Evolutionary conservation across 1,140 invertebrate species (phyloP).

Genomic region (Calephelis nemesis): DNA sequence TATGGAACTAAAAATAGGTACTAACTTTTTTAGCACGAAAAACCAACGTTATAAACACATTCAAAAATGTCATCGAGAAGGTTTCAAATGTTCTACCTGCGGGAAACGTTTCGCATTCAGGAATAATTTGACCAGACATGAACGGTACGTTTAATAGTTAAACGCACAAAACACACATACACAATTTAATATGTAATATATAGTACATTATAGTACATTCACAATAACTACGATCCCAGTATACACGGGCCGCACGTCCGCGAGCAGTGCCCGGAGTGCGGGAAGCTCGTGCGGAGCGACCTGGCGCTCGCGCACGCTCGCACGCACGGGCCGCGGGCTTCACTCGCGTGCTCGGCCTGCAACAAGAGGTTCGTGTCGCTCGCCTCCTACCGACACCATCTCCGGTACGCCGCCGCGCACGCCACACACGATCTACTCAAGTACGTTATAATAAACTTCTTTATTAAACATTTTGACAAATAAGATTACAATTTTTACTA

Average conservation of each 20-base stretch:
- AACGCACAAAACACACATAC: not conserved
- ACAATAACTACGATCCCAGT: too few relatives aligned
- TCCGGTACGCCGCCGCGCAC: constrained; percentile 47
- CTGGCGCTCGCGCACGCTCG: constrained; percentile 35
- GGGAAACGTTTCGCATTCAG: constrained; percentile 29
- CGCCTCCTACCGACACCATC: constrained; percentile 48
- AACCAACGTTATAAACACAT: constrained; percentile 42
- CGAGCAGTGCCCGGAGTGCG: constrained; percentile 39
- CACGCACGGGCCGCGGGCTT: constrained; percentile 32
- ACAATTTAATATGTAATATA: too few relatives aligned
- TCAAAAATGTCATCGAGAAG: constrained; percentile 37
- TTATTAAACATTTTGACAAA: too few relatives aligned
- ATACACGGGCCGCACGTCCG: constrained; percentile 34
- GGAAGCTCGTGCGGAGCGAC: constrained; percentile 44
- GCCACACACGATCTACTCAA: constrained; percentile 39
- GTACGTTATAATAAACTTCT: constrained; percentile 22
- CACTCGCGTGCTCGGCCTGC: constrained; percentile 39
- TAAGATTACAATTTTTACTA: too few relatives aligned
- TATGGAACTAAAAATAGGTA: not conserved
- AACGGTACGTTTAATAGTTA: not conserved
- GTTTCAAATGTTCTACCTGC: constrained; percentile 36
- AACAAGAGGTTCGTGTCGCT: constrained; percentile 43
- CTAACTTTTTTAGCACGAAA: constrained; percentile 34
- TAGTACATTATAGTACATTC: too few relatives aligned
- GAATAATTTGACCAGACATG: constrained; percentile 21